Base-by-base conservation (phyloP, 2,888 invertebrate genomes). In the Podabrus alpinus region DNA sequence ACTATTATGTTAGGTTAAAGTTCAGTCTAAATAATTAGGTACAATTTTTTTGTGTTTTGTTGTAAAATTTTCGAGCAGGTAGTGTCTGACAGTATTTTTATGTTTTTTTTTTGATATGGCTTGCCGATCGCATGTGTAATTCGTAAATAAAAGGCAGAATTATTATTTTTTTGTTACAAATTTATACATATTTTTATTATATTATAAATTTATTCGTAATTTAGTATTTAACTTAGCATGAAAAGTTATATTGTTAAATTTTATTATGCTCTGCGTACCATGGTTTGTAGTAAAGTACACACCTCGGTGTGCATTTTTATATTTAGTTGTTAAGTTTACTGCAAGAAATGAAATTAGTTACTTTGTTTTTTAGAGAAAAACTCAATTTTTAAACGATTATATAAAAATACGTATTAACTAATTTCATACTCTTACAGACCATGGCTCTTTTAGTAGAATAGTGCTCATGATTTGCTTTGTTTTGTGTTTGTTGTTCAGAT, bases 401-500 rank as follows among this genome's bases (percentile, higher is more conserved):
- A 45, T 3, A 15, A 10, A 45, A 21, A 17, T 4, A 10, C 24
- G 3, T 59, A 25, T 25, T 72, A 15, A 16, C 59, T 73, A 69
- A 66, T 69, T 73, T 71, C 62, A 60, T 15, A 61, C 29, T 72
- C 84, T 84, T 85, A 86, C 86, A 84, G 83, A 72, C 76, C 77
- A 77, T 76, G 72, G 74, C 79, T 80, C 78, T 81, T 82, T 81
- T 82, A 80, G 87, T 86, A 86, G 86, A 85, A 84, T 87, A 86
- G 86, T 86, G 86, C 86, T 86, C 85, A 87, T 87, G 84, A 85
- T 84, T 85, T 86, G 87, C 88, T 88, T 88, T 76, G 90, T 89
- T 91, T 90, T 92, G 91, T 91, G 91, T 92, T 92, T 91, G 91
- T 92, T 92, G 91, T 92, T 91, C 91, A 92, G 92, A 93, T 92